Evolutionary conservation across 1,140 invertebrate genomes (phyloP), one percentile per base, ranked within the genome.

Genomic region (Frieseomelitta varia): DNA sequence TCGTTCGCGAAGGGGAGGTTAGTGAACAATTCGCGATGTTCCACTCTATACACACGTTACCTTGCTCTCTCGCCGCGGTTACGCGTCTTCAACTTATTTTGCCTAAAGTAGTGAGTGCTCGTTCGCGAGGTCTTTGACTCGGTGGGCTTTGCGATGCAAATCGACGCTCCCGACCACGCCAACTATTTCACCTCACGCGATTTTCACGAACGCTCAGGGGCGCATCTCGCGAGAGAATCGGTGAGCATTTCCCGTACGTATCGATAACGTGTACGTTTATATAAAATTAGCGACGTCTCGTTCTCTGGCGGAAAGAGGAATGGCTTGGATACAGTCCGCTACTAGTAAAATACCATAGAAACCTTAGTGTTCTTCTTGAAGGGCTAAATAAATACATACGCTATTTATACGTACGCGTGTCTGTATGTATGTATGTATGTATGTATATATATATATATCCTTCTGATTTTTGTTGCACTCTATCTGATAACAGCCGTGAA

Each of bases 381-480:
- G 73, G 75, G 90, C 88, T 87, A 88, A 91, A 93, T 90, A 91
- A 92, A 91, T 91, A 91, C 58, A 91, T 91, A 91, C 58, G 87
- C 83, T 88, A 90, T 87, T 68, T 87, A 79, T 85, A 85, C 85
- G 75, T 81, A 74, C 87, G 81, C 79, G 77, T 87, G 51, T 88
- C 74, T 84, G 58, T 80, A 65, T 78, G 14, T 77, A 83, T 61
- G 51, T 87, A 76, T 56, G 2, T 55, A 15, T 74, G 53, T 74
- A 65, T 74, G 11, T 71, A 34, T 65, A 47, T 86, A 73, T 39
- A 39, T 39, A 79, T 67, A 65, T 61, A 58, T 39, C 55, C 14
- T 65, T 55, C 30, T 55, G 61, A 68, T 39, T 56, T 34, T 30
- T 34, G 19, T 53, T 30, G 47, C 53, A 21, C 63, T 19, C 4